Base-by-base conservation (phyloP, 2,113 vertebrate genomes). In the Eudyptes chrysolophus region DNA sequence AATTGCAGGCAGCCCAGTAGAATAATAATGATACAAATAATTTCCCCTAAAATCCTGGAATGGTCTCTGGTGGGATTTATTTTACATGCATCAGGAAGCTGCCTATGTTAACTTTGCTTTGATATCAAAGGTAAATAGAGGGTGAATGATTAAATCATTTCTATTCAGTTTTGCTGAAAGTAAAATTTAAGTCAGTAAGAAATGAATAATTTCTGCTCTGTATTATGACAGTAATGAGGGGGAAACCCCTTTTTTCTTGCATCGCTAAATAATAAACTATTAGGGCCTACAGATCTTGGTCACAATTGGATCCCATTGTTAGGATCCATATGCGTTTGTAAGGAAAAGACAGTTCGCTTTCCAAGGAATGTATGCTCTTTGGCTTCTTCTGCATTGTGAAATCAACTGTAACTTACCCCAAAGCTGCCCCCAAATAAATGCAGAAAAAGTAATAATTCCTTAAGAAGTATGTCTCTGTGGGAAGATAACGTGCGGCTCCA, bases 91-190 rank as follows among this genome's bases (percentile, higher is more conserved):
- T 84, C 94, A 89, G 81, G 89, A 82, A 94, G 61, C 84, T 82
- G 92, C 80, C 77, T 92, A 36, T 96, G 96, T 80, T 97, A 96
- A 92, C 94, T 95, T 92, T 79, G 64, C 82, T 95, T 90, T 87
- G 54, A 87, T 91, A 97, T 96, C 78, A 84, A 96, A 97, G 69
- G 95, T 96, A 98, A 98, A 98, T 94, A 98, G 93, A 90, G 84
- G 78, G 96, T 98, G 94, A 98, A 98, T 98, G 87, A 98, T 98
- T 98, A 98, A 92, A 90, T 95, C 44, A 95, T 93, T 97, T 96
- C 91, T 95, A 48, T 95, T 96, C 95, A 90, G 81, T 85, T 94
- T 92, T 90, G 78, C 96, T 97, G 89, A 93, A 95, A 85, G 65
- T 68, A 77, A 95, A 96, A 84, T 87, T 66, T 57, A 70, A 92